Percentiles rank a stretch among this genome's conserved stretches.
phyloP scores from a whole-genome alignment of 2,797 vertebrate genomes.

The Parauchenoglanis ngamensis region DNA sequence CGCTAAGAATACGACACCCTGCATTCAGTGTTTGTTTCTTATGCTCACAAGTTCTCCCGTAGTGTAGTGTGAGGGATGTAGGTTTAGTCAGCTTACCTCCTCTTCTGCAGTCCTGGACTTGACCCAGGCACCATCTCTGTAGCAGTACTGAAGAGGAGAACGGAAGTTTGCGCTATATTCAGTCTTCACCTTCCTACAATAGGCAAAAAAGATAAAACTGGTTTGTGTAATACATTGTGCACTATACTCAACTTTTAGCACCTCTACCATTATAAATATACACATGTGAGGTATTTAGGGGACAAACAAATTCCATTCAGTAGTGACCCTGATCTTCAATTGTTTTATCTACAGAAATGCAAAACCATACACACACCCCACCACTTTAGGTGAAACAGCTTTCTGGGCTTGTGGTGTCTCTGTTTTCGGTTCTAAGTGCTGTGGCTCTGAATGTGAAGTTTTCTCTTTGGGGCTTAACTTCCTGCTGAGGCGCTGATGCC shows the following conservation, averaged over 20 bases:
- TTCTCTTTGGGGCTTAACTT: slow-evolving; percentile 52
- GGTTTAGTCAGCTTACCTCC: slow-evolving; percentile 53
- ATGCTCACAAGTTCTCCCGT: neutral
- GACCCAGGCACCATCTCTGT: slow-evolving; percentile 79
- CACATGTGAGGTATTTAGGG: neutral
- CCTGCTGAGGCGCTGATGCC: slow-evolving; percentile 60
- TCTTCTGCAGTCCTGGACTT: slow-evolving; percentile 43
- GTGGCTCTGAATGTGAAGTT: slow-evolving; percentile 28
- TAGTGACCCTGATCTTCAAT: neutral
- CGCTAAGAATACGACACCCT: neutral
- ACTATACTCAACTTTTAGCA: neutral
- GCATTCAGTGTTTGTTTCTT: neutral
- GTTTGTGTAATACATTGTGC: neutral
- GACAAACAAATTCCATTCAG: neutral
- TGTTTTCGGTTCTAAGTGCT: slow-evolving; percentile 61
- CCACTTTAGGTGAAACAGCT: slow-evolving; percentile 29
- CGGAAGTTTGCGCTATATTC: slow-evolving; percentile 85
- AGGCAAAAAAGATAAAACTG: neutral
- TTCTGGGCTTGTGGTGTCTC: slow-evolving; percentile 65
- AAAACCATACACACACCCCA: slow-evolving; percentile 36
- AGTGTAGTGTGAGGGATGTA: neutral
- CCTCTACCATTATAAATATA: neutral
- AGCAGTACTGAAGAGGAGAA: slow-evolving; percentile 80
- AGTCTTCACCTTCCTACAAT: slow-evolving; percentile 79
- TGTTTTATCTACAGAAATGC: neutral